Base-by-base conservation (phyloP, 2,797 vertebrate species). In the Peromyscus nudipes region DNA sequence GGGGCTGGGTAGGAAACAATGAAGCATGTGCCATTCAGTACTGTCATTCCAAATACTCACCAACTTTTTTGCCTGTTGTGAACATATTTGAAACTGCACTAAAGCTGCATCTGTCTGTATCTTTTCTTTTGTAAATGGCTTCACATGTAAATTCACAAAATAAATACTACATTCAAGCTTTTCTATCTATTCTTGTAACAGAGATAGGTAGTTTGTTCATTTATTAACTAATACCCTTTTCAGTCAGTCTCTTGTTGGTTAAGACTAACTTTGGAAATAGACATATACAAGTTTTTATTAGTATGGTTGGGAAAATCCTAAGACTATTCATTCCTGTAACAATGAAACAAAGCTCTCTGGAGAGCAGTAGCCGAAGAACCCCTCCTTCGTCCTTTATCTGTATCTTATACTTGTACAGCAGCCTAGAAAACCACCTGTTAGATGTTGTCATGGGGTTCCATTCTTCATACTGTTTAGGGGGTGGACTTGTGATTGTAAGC, bases 81-180 rank as follows among this genome's bases (percentile, higher is more conserved):
- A 97, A 97, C 97, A 97, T 98, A 98, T 98, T 98, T 98, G 98
- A 98, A 98, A 98, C 97, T 99, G 98, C 99, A 99, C 99, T 99
- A 98, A 98, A 98, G 98, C 98, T 98, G 97, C 98, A 97, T 98
- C 97, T 98, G 98, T 99, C 98, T 98, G 98, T 98, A 98, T 97
- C 98, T 98, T 98, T 97, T 96, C 98, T 98, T 99, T 99, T 99
- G 98, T 99, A 99, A 99, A 99, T 99, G 98, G 98, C 77, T 92
- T 98, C 98, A 98, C 97, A 96, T 98, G 98, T 99, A 99, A 98
- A 98, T 98, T 98, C 98, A 98, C 97, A 96, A 98, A 99, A 99
- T 99, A 99, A 99, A 99, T 98, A 98, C 85, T 98, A 98, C 98
- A 98, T 98, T 98, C 97, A 98, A 98, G 97, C 98, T 97, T 98